Evolutionary conservation across 1,140 invertebrate genomes (phyloP).

Genomic region (Camponotus pennsylvanicus): DNA sequence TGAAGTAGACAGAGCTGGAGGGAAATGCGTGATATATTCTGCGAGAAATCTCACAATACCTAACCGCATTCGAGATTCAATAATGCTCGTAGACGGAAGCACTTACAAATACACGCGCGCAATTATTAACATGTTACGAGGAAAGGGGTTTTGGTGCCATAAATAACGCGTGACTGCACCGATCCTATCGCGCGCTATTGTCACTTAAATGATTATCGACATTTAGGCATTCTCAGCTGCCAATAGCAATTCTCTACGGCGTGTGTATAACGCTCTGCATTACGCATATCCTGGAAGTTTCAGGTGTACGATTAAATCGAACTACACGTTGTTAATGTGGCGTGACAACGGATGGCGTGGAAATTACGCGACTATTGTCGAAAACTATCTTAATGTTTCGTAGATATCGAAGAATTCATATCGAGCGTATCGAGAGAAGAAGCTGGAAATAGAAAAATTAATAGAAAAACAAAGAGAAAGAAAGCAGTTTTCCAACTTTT

Average conservation of each 20-base stretch:
- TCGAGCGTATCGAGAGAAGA: not conserved
- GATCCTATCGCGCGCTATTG: slow-evolving; percentile 57
- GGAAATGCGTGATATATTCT: not conserved
- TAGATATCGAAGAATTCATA: not conserved
- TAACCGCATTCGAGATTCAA: slow-evolving; percentile 62
- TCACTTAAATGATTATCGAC: slow-evolving; percentile 74
- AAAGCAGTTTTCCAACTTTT: not conserved
- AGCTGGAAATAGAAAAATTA: not conserved
- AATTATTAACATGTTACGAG: slow-evolving; percentile 64
- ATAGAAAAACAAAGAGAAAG: not conserved
- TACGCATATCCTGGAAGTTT: slow-evolving; percentile 7
- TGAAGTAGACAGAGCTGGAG: not conserved
- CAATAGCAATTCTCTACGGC: slow-evolving; percentile 68
- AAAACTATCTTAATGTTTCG: slow-evolving; percentile 2
- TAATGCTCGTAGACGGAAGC: slow-evolving; percentile 64
- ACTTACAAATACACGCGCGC: slow-evolving; percentile 29
- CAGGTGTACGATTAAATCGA: slow-evolving; percentile 60
- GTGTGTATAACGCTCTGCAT: slow-evolving; percentile 32
- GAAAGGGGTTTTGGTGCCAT: slow-evolving; percentile 33
- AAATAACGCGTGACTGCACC: slow-evolving; percentile 55
- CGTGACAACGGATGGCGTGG: too few relatives aligned
- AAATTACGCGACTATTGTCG: not conserved
- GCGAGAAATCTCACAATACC: slow-evolving; percentile 52
- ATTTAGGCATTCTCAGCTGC: slow-evolving; percentile 72
- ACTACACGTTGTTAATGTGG: slow-evolving; percentile 47